These are phyloP conservation scores for Lasaia peninsularis DNA, from an alignment of 1,140 invertebrate genomes.

Conservation along the genomic window DNA sequence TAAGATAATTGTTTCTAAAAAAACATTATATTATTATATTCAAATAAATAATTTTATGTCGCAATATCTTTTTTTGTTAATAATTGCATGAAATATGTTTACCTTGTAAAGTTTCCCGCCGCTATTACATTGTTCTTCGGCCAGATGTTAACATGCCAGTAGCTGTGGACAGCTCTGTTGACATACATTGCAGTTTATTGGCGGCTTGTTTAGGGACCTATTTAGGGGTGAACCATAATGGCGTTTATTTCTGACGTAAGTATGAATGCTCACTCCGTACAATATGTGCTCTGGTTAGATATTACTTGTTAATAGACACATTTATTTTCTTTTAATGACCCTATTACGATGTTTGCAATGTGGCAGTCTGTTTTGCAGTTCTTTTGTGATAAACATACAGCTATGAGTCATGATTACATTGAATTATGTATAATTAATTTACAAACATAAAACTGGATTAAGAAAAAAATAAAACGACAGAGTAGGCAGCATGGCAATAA, in stretches of 20 bases:
- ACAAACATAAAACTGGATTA: too few species aligned
- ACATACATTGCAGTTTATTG: conserved; percentile 42
- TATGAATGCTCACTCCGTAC: conserved; percentile 33
- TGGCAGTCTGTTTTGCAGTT: not conserved
- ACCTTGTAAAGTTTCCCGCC: not conserved
- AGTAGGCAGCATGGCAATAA: too few species aligned
- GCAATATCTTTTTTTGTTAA: too few species aligned
- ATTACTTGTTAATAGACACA: not conserved
- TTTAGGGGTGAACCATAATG: conserved; percentile 20
- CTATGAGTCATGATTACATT: too few species aligned
- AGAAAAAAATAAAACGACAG: too few species aligned
- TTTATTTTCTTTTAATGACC: not conserved
- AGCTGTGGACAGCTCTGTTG: conserved; percentile 23
- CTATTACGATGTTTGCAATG: not conserved
- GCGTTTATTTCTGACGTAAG: conserved; percentile 43
- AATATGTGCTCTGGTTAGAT: conserved; percentile 17
- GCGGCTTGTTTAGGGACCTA: conserved; percentile 3
- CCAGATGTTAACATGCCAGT: not conserved
- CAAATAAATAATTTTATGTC: too few species aligned
- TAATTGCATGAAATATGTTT: too few species aligned
- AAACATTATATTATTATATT: too few species aligned
- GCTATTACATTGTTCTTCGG: not conserved
- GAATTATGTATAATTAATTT: too few species aligned
- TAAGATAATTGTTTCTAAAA: too few species aligned
- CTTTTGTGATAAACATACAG: too few species aligned